phyloP scores from a whole-genome alignment of 2,797 vertebrate genomes.

The Echeneis naucrates region DNA sequence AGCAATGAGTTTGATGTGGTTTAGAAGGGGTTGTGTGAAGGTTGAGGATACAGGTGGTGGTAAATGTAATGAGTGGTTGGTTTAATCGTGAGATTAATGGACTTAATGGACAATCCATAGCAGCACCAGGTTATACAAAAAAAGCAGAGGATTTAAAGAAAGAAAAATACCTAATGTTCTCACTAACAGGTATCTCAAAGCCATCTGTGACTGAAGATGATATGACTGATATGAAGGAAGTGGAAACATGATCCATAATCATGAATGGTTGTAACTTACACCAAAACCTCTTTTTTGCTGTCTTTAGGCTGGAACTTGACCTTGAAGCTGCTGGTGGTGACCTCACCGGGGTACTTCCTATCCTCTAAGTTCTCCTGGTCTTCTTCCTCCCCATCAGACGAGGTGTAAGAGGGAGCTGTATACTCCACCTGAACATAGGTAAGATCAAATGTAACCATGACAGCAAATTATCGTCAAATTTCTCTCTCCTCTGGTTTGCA shows the following conservation, averaged over 20 bases:
- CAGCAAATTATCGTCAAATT: not conserved
- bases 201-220: too few relatives aligned
- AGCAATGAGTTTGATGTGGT: too few relatives aligned
- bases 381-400: constrained; percentile 95
- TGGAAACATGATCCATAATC: not conserved
- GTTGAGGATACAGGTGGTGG: too few relatives aligned
- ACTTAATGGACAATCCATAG: not conserved
- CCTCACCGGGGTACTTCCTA: constrained; percentile 96
- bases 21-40: too few relatives aligned
- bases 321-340: constrained; percentile 95
- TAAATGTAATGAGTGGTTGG: too few relatives aligned
- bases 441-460: not conserved
- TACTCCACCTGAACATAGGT: constrained; percentile 87
- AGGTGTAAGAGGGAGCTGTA: constrained; percentile 92
- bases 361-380: constrained; percentile 94
- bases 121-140: not conserved
- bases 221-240: not conserved
- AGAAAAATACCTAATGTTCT: not conserved
- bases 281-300: constrained; percentile 96
- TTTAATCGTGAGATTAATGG: too few relatives aligned
- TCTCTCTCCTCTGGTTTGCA: too few relatives aligned
- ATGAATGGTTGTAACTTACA: constrained; percentile 85
- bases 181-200: not conserved
- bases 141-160: not conserved
- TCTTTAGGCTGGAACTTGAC: constrained; percentile 97